Base-by-base conservation (phyloP, 1,140 invertebrate species). In the Condylostylus longicornis region DNA sequence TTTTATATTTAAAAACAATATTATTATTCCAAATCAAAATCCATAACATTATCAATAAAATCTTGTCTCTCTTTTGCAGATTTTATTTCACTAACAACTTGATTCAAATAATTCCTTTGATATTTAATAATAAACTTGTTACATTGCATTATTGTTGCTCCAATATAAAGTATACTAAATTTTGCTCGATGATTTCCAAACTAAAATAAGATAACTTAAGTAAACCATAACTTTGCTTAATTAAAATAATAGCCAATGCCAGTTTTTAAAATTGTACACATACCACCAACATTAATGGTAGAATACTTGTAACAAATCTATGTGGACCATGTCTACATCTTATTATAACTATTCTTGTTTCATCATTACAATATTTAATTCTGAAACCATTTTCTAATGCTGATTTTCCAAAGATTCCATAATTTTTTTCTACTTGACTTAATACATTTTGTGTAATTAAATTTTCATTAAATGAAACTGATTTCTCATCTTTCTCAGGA, bases 101-200 rank as follows among this genome's bases (percentile, higher is more conserved):
- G 44, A 33, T 59, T 51, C 10, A 60, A 37, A 31, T 49, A 59
- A 19, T 63, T 56, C 40, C 66, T 66, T 49, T 81, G 78, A 53
- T 77, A 68, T 40, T 66, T 72, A 50, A 75, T 61, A 32, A 83
- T 70, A 52, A 77, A 81, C 44, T 71, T 68, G 51, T 79, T 82
- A 61, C 79, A 81, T 36, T 83, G 75, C 54, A 73, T 79, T 17
- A 85, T 63, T 9, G 80, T 81, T n/a, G 79, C 80, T 30, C 80
- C 79, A 2, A 72, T 63, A 50, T 82, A 81, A 13, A 82, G 53
- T 27, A 72, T 80, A 35, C 68, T 70, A 20, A 81, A 48, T 32
- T 52, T 62, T 2, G 77, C 72, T n/a, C 63, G 52, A 38, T 70
- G 63, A 21, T 70, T 67, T 13, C 68, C 71, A 27, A 83, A 62